These are phyloP conservation scores for Aleiodes alternator DNA, from an alignment of 2,888 invertebrate genomes.

Conservation along the genomic window DNA sequence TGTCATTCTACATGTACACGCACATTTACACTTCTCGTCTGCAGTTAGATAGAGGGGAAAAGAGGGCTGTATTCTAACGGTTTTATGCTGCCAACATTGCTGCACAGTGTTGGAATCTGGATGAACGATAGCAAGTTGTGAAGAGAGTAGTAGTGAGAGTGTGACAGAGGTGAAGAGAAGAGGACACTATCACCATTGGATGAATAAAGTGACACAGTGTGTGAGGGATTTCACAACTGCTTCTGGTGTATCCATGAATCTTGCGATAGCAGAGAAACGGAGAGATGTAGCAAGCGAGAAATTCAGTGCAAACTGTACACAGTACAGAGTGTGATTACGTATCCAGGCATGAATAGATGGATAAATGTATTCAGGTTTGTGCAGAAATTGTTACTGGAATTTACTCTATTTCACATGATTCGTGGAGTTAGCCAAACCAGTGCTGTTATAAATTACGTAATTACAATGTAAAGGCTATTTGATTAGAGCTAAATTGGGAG, in stretches of 20 bases:
- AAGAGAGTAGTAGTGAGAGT: too few relatives aligned
- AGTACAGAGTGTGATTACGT: conserved; percentile 32
- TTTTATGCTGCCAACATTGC: conserved; percentile 11
- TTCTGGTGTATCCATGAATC: conserved; percentile 16
- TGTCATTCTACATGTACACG: conserved; percentile 39
- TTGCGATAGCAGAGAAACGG: conserved; percentile 6
- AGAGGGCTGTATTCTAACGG: neutral
- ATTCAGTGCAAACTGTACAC: conserved; percentile 15
- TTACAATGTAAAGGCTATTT: conserved; percentile 49
- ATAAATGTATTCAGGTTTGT: conserved; percentile 10
- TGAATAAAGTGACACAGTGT: conserved; percentile 33
- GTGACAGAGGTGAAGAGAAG: neutral
- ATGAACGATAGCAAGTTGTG: conserved; percentile 28
- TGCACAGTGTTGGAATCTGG: conserved; percentile 2
- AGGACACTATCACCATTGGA: conserved; percentile 21
- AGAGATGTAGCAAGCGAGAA: neutral
- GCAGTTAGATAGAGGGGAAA: too few relatives aligned
- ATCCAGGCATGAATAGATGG: conserved; percentile 28
- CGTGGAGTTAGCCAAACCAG: neutral
- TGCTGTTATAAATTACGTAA: conserved; percentile 71
- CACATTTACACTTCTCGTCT: conserved; percentile 5
- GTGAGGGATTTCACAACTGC: conserved; percentile 5
- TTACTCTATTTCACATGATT: conserved; percentile 61
- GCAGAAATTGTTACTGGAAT: conserved; percentile 61
- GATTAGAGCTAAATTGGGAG: conserved; percentile 15